Evolutionary conservation across 1,140 invertebrate species (phyloP).

Genomic region (Chrysomallon squamiferum): DNA sequence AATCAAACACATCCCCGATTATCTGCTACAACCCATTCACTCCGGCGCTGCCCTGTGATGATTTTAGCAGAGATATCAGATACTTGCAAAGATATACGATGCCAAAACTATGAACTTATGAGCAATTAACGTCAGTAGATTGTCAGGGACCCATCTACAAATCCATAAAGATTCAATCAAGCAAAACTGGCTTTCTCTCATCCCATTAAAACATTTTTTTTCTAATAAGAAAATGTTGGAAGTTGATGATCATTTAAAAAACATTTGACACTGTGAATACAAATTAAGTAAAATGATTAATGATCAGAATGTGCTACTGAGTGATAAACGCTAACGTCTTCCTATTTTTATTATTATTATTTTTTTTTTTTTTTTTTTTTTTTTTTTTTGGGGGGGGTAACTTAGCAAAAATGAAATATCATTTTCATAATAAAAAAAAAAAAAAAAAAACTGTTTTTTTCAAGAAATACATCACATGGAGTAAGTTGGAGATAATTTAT

Average conservation of each 20-base stretch:
- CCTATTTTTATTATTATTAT: background rate
- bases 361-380: too few species aligned
- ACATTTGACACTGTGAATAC: background rate
- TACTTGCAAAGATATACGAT: background rate
- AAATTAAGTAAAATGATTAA: background rate
- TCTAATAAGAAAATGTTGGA: too few species aligned
- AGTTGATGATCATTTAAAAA: too few species aligned
- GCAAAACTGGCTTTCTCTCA: too few species aligned
- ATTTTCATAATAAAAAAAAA: too few species aligned
- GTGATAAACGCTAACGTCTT: too few species aligned
- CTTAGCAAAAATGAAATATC: too few species aligned
- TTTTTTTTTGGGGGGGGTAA: too few species aligned
- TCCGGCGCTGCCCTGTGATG: background rate
- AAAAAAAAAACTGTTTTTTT: too few species aligned
- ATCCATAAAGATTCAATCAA: constrained; percentile 7
- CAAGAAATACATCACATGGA: too few species aligned
- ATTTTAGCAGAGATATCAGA: background rate
- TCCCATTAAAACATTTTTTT: too few species aligned
- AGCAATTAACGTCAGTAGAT: background rate
- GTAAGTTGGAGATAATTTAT: too few species aligned
- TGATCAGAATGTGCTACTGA: background rate
- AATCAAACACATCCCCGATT: background rate
- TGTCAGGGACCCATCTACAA: background rate
- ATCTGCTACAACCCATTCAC: background rate
- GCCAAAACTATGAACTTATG: background rate